Evolutionary conservation across 2,113 vertebrate species (phyloP).

Genomic region (Anser brachyrhynchus): DNA sequence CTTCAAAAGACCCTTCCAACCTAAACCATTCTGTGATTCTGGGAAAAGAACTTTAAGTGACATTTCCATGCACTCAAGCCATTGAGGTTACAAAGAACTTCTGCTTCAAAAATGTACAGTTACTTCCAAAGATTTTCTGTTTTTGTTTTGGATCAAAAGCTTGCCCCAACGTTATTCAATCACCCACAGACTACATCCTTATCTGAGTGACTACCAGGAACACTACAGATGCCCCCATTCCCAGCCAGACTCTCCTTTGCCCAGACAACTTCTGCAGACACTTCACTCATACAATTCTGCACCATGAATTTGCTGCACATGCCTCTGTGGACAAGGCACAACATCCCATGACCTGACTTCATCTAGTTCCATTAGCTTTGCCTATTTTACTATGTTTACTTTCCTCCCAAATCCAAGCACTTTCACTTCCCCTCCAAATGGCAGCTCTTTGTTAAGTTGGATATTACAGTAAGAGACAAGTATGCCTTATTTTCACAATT

Average conservation of each 20-base stretch:
- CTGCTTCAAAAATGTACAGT: not conserved
- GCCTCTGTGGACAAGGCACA: accelerated
- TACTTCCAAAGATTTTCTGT: not conserved
- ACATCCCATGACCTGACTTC: not conserved
- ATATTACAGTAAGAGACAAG: not conserved
- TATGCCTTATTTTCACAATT: not conserved
- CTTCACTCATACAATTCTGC: not conserved
- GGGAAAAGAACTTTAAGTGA: not conserved
- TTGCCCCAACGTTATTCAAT: not conserved
- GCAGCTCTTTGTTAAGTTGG: not conserved
- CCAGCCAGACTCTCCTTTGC: not conserved
- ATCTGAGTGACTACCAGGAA: not conserved
- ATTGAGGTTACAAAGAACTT: not conserved
- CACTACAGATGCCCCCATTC: not conserved
- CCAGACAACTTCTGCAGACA: not conserved
- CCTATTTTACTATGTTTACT: not conserved
- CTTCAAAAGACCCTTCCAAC: not conserved
- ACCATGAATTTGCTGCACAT: accelerated
- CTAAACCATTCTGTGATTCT: not conserved
- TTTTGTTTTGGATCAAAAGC: not conserved
- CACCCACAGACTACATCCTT: accelerated
- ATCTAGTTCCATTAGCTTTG: not conserved
- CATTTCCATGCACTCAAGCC: not conserved
- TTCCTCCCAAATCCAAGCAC: not conserved
- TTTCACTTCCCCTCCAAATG: not conserved